Evolutionary conservation across 1,140 invertebrate genomes (phyloP), one percentile per base, ranked within the genome.

Genomic region (Trypoxylus dichotomus): DNA sequence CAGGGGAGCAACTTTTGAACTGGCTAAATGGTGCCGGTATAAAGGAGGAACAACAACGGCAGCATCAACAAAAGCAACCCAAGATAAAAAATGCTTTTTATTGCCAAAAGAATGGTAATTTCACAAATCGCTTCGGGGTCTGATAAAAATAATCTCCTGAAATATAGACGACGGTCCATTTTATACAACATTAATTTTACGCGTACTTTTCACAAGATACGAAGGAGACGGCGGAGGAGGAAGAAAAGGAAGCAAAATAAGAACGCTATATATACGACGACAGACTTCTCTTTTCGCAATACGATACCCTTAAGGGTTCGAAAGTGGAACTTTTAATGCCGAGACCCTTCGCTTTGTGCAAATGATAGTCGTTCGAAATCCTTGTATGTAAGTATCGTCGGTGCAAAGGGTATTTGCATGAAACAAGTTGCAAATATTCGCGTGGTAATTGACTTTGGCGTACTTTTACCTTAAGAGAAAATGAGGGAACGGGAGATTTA

Each of bases 161-260:
- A 68, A 68, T 68, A 68, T 68, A 68, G 60, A 68, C 24, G 60
- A 24, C 24, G 24, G 60, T 68, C 60, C 24, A 68, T 68, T 68
- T 68, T 68, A 68, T 68, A 68, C 60, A 68, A 68, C 60, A 68
- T 68, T 68, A 68, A 68, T 68, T 68, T 68, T 68, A 68, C 60
- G 25, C 27, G 60, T 15, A 68, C 24, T 68, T 68, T 29, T 29
- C 60, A 24, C 24, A 68, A 25, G 60, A 68, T 68, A 29, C 19
- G 60, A 68, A 24, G 60, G 24, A 27, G 27, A 68, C 13, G 27
- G 60, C 25, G 60, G 60, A 68, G 60, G 11, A 68, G 8, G 19
- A 68, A 19, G 60, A 24, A 29, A 68, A 68, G 47, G 32, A 54
- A 54, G 19, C 47, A 54, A 54, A 54, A 54, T n/a, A 54, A 15